These are phyloP conservation scores for Hypomecis punctinalis DNA, from an alignment of 2,888 invertebrate genomes.

Conservation along the genomic window DNA sequence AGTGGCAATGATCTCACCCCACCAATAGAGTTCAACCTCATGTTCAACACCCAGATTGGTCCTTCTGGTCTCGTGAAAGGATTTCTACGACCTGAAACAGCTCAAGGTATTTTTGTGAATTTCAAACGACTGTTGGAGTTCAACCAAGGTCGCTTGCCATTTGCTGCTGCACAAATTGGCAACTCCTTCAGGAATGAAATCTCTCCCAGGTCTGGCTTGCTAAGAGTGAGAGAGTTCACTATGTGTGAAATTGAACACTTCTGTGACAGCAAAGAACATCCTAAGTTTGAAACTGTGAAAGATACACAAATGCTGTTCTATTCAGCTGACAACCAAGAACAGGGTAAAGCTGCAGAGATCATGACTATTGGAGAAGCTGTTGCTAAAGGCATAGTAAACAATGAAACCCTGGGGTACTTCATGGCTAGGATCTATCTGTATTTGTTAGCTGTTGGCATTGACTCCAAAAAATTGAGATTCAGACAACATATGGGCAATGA, in stretches of 20 bases:
- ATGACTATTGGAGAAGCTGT: slow-evolving; percentile 96
- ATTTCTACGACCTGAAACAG: slow-evolving; percentile 98
- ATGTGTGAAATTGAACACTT: slow-evolving; percentile 99
- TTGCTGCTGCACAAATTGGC: slow-evolving; percentile 99
- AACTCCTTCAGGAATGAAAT: slow-evolving; percentile 99
- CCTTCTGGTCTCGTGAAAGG: slow-evolving; percentile 98
- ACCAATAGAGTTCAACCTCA: slow-evolving; percentile 99
- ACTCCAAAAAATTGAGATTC: slow-evolving; percentile 94
- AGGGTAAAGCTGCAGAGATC: slow-evolving; percentile 93
- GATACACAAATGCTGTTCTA: slow-evolving; percentile 93
- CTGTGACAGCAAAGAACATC: slow-evolving; percentile 97
- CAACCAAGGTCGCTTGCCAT: slow-evolving; percentile 97
- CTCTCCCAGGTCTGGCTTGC: slow-evolving; percentile 97
- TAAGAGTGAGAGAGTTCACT: slow-evolving; percentile 98
- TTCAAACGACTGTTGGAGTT: slow-evolving; percentile 99
- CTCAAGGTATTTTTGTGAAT: slow-evolving; percentile 99
- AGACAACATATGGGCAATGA: slow-evolving; percentile 99
- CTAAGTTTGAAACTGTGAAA: slow-evolving; percentile 93
- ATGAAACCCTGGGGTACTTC: slow-evolving; percentile 99
- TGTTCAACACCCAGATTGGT: slow-evolving; percentile 99
- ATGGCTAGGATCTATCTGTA: slow-evolving; percentile 98
- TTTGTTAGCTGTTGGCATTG: slow-evolving; percentile 94
- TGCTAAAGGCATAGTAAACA: slow-evolving; percentile 93
- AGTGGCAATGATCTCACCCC: slow-evolving; percentile 98
- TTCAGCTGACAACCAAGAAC: slow-evolving; percentile 99